These are phyloP conservation scores for Indicator indicator DNA, from an alignment of 2,113 vertebrate genomes.

Conservation along the genomic window DNA sequence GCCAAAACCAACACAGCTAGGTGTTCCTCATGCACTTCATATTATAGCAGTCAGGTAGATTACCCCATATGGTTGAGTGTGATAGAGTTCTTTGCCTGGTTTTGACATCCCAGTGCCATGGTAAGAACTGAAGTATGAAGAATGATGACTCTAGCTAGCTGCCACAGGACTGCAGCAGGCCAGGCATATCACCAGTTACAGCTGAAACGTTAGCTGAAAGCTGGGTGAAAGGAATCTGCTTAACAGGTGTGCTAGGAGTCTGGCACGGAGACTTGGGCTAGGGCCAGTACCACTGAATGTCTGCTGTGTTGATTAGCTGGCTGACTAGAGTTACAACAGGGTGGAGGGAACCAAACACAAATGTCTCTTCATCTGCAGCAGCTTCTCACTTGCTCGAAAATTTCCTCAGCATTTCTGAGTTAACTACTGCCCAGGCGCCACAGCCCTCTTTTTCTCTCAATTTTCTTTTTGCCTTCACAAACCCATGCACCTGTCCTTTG, in stretches of 20 bases:
- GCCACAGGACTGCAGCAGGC: not conserved
- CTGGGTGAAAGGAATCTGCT: slow-evolving; percentile 71
- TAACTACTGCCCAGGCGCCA: not conserved
- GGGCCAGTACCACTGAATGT: slow-evolving; percentile 70
- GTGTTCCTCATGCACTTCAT: accelerated
- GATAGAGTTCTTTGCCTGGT: not conserved
- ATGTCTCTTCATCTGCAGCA: slow-evolving; percentile 17
- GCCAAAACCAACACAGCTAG: accelerated
- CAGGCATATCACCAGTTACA: not conserved
- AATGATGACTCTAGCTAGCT: not conserved
- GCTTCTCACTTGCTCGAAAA: slow-evolving; percentile 54
- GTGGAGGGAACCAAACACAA: slow-evolving; percentile 23
- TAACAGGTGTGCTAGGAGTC: slow-evolving; percentile 76
- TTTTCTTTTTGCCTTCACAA: not conserved
- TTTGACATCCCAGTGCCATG: not conserved
- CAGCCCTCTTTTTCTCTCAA: not conserved
- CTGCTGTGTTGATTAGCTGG: slow-evolving; percentile 67
- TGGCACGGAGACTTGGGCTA: slow-evolving; percentile 63
- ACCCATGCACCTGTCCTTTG: not conserved
- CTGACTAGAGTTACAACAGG: slow-evolving; percentile 59
- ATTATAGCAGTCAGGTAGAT: not conserved
- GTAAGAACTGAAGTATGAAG: not conserved
- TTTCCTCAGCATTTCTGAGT: not conserved
- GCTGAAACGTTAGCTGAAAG: slow-evolving; percentile 63
- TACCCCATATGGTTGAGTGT: accelerated